These are phyloP conservation scores for Pararge aegeria DNA, from an alignment of 1,140 invertebrate species.

Conservation along the genomic window DNA sequence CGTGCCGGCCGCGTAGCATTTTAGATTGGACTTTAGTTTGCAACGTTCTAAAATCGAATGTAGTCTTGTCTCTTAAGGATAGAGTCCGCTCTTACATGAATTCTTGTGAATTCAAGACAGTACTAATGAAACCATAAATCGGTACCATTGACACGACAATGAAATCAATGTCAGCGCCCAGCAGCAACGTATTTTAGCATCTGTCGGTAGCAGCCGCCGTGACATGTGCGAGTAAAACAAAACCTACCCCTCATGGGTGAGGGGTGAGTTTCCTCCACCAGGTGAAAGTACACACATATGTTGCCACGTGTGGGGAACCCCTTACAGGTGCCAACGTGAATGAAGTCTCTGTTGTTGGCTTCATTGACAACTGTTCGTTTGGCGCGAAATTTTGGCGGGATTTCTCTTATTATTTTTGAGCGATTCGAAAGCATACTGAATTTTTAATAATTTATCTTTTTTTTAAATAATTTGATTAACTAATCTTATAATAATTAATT, in stretches of 20 bases:
- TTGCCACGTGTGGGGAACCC: constrained; percentile 71
- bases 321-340: constrained; percentile 69
- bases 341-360: constrained; percentile 59
- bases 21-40: too few relatives aligned
- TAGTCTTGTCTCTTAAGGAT: too few relatives aligned
- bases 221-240: constrained; percentile 71
- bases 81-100: too few relatives aligned
- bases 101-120: background rate
- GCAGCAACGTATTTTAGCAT: constrained; percentile 76
- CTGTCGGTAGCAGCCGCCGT: constrained; percentile 73
- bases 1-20: too few relatives aligned
- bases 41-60: too few relatives aligned
- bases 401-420: background rate
- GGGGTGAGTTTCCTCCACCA: constrained; percentile 67
- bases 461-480: too few relatives aligned
- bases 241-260: constrained; percentile 54
- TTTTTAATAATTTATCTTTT: too few relatives aligned
- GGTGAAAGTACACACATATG: constrained; percentile 71
- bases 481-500: too few relatives aligned
- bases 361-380: constrained; percentile 67
- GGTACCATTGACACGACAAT: constrained; percentile 47
- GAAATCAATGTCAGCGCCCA: constrained; percentile 50
- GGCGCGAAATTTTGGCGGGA: constrained; percentile 62
- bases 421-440: too few relatives aligned
- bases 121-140: constrained; percentile 36